Base-by-base conservation (phyloP, 2,888 invertebrate genomes). In the Phortica okadai region DNA sequence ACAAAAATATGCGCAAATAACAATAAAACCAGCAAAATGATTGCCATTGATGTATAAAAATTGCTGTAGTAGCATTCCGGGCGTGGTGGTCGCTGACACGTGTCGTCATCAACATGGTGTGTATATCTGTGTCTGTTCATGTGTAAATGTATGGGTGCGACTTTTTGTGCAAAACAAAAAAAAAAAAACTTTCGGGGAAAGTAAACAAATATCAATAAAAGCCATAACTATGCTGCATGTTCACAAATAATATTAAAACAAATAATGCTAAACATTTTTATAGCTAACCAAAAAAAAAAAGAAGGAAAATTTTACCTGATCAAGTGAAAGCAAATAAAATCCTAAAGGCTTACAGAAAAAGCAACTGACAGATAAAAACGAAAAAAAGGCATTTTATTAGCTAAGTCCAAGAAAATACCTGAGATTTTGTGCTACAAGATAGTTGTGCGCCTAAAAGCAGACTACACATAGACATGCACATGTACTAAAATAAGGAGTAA, bases 1-100 rank as follows among this genome's bases (percentile, higher is more conserved):
- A 85, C 85, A 86, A 88, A 87, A 85, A 87, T 87, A 83, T 81
- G 80, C 78, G 81, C 87, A 86, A 85, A 86, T 88, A 87, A 86
- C 88, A 85, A 86, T 86, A 86, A 86, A 88, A 82, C 79, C 88
- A 76, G 80, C 80, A 66, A 87, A 87, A 84, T 88, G 87, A 88
- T 86, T 88, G 88, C 82, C 86, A 88, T 84, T 81, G 82, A 78
- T 45, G 82, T 82, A 87, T 82, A 84, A 81, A 86, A 84, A 81
- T 85, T 81, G 80, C 80, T 81, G 16, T 11, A 25, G 45, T n/a
- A 25, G n/a, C 14, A 70, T 50, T 33, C 41, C 50, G 16, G 83
- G 74, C 69, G 69, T 58, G 42, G 44, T 21, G 21, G 69, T 58
- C 21, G 44, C 56, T 33, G 16, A n/a, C 70, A 67, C 59, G 67